Base-by-base conservation (phyloP, 1,140 invertebrate genomes). In the Aphis craccivora region DNA sequence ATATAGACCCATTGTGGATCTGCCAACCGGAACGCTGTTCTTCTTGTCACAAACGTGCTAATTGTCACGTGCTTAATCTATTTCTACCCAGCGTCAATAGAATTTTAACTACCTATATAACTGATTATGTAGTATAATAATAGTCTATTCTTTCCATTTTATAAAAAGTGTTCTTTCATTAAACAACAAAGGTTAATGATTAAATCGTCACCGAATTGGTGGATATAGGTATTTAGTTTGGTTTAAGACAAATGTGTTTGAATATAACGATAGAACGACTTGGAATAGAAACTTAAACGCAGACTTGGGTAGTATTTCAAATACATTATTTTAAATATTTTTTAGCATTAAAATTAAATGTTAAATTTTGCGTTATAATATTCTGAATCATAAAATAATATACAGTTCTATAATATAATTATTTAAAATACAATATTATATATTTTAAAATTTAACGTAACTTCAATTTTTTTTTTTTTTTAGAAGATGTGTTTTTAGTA, bases 41-140 rank as follows among this genome's bases (percentile, higher is more conserved):
- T 25, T 43, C 87, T 89, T 89, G 45, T 37, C n/a, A 48, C 87
- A 37, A 53, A 89, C n/a, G 87, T 51, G n/a, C 48, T 89, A 89
- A 89, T 89, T 89, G 48, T 89, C 87, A 53, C 35, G n/a, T 89
- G 48, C 45, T 51, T 89, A 89, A 89, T 89, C 48, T 89, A 53
- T 53, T 51, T 4, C 45, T 20, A 51, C 30, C 40, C 84, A 1
- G 14, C 43, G 30, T 45, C 20, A 87, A 87, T 87, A 48, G 84
- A 87, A 87, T n/a, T 87, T 48, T 48, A 48, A 87, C 84, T 45
- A 87, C 84, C 30, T 40, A 30, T 67, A n/a, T 18, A 76, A 30
- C 3, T 76, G 14, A 67, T 67, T 67, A 30, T n/a, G 60, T 76
- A 76, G 14, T 76, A 35, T n/a, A 18, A n/a, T 76, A 18, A 35